Evolutionary conservation across 2,888 invertebrate species (phyloP).

Genomic region (Cephus sareptanus): DNA sequence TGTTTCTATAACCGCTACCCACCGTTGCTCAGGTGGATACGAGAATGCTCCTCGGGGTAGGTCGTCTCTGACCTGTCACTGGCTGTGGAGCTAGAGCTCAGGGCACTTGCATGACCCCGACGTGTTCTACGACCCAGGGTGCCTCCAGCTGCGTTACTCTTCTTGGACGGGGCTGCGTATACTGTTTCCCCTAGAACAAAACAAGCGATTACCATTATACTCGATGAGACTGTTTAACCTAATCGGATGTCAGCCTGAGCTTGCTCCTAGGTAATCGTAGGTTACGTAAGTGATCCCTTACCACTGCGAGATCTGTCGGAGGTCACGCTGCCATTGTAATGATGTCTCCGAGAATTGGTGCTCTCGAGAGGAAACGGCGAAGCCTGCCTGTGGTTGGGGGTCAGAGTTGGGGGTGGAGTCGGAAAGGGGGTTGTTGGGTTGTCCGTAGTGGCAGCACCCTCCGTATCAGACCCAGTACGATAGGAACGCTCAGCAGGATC

Average conservation of each 20-base stretch:
- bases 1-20: slow-evolving; percentile 18
- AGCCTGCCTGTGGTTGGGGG: slow-evolving; percentile 74
- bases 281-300: slow-evolving; percentile 22
- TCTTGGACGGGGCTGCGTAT: slow-evolving; percentile 53
- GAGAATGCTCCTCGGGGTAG: slow-evolving; percentile 55
- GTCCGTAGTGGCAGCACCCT: slow-evolving; percentile 70
- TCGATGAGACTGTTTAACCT: background rate
- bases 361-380: slow-evolving; percentile 79
- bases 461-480: slow-evolving; percentile 79
- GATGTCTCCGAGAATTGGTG: slow-evolving; percentile 72
- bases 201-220: background rate
- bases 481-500: slow-evolving; percentile 77
- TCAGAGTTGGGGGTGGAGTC: slow-evolving; percentile 70
- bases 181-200: slow-evolving; percentile 47
- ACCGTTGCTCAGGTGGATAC: slow-evolving; percentile 56
- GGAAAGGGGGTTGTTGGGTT: slow-evolving; percentile 70
- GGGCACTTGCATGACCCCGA: slow-evolving; percentile 69
- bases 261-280: background rate
- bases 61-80: slow-evolving; percentile 55
- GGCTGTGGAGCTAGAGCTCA: slow-evolving; percentile 68
- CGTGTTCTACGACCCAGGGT: slow-evolving; percentile 69
- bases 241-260: background rate
- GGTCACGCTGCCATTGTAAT: slow-evolving; percentile 62
- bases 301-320: slow-evolving; percentile 56
- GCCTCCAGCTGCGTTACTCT: slow-evolving; percentile 64